Evolutionary conservation across 2,113 vertebrate species (phyloP), one percentile per base, ranked within the genome.

Genomic region (Amphilophus citrinellus): DNA sequence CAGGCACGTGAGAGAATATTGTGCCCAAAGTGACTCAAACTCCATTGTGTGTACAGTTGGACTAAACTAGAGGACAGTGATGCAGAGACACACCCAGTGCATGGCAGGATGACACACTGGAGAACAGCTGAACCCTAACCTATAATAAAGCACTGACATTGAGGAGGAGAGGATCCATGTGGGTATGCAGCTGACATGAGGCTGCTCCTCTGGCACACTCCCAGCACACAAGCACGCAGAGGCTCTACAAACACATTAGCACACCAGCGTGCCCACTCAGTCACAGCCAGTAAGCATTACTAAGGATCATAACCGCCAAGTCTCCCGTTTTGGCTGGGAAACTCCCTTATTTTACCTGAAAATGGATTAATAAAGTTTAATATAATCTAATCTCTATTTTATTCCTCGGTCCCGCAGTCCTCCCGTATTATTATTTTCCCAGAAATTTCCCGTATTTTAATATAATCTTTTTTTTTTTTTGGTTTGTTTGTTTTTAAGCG

Each of bases 91-190:
- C 91, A 89, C 88, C 82, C 92, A 35, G 71, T 60, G 80, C 42
- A 57, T 60, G 47, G 83, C 57, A 61, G 76, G 20, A 57, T 11
- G 84, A 90, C 86, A 86, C 73, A 58, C 79, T 66, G 68, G 80
- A 77, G 85, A 84, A 32, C 80, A 47, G 85, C 85, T 66, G 58
- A 84, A 84, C 73, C 10, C 59, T 22, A 88, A 79, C 78, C 90
- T 88, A 65, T 85, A 88, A 93, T 92, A 87, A 90, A 88, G 63
- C 7, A 30, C 77, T 71, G 14, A 77, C 82, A 77, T 79, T 7
- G 47, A 47, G 59, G 77, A 80, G 84, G 11, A 84, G 80, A 78
- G 71, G 58, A 24, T 79, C 24, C 24, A 35, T 42, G 76, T 62
- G 47, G 82, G 44, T 32, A n/a, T 61, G 73, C 61, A 76, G 83